phyloP scores from a whole-genome alignment of 1,140 invertebrate species.

The Cyphomyrmex costatus region DNA sequence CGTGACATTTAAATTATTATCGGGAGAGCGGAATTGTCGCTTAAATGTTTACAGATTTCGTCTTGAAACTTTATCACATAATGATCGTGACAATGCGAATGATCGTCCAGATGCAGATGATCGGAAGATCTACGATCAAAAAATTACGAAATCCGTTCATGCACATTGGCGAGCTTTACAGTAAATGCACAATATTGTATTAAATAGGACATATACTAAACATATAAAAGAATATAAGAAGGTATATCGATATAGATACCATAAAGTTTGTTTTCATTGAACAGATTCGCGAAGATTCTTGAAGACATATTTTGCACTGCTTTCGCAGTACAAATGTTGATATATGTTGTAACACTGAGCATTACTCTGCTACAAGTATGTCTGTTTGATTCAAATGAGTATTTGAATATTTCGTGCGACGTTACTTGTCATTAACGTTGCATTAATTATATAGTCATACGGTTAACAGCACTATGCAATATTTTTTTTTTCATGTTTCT shows the following conservation, averaged over 20 bases:
- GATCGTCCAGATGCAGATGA: not conserved
- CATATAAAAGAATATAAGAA: not conserved
- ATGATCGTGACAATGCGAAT: not conserved
- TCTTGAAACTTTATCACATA: not conserved
- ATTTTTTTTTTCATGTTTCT: no score
- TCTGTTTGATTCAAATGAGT: no score
- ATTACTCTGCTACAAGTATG: conserved; percentile 5
- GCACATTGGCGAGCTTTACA: conserved; percentile 29
- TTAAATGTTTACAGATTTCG: conserved; percentile 32
- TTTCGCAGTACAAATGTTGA: not conserved
- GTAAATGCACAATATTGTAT: not conserved
- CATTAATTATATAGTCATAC: not conserved
- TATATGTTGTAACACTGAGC: not conserved
- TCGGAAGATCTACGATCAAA: not conserved
- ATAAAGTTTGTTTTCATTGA: no score
- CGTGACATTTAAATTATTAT: no score
- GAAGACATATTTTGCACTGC: not conserved
- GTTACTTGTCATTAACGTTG: not conserved
- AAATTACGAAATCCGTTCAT: not conserved
- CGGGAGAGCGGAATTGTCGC: not conserved
- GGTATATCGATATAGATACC: not conserved
- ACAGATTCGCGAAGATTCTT: conserved; percentile 30
- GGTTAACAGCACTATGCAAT: no score
- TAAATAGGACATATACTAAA: not conserved
- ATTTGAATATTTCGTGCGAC: not conserved